Conservation (phyloP, 2,888 invertebrate genomes). For the Cerastoderma edule region DNA sequence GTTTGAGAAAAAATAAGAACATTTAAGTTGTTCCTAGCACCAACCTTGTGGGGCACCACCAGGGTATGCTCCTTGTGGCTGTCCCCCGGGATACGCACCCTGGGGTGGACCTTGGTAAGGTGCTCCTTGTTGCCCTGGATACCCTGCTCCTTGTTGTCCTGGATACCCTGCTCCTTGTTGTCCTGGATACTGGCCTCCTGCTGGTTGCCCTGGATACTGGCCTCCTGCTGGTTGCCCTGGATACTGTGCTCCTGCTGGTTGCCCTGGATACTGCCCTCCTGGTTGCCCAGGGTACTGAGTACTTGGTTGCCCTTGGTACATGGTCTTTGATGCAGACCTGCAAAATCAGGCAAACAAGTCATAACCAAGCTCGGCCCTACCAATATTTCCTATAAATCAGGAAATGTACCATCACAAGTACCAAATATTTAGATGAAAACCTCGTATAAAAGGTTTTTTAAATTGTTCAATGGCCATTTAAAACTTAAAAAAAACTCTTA, state of each 20-base stretch:
- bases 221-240: constrained; percentile 46
- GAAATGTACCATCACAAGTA: no score
- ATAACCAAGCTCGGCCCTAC: no score
- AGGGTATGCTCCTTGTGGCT: constrained; percentile 26
- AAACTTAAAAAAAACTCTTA: no score
- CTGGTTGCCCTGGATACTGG: constrained; percentile 38
- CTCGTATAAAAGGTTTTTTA: no score
- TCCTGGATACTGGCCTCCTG: constrained; percentile 26
- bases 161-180: constrained; percentile 1
- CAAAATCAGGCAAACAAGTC: no score
- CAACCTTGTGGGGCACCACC: constrained; percentile 37
- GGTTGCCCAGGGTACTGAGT: constrained; percentile 43
- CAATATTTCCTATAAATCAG: no score
- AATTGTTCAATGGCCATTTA: no score
- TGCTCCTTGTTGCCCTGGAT: constrained; percentile 23
- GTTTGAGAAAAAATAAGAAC: no score
- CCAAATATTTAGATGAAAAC: no score
- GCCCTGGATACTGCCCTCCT: constrained; percentile 23
- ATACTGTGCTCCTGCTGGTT: constrained; percentile 45
- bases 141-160: not conserved
- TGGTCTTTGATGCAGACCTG: no score
- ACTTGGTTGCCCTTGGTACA: constrained; percentile 37
- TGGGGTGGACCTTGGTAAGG: constrained; percentile 15
- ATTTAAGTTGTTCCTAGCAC: no score
- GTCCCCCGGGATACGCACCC: constrained; percentile 13